Evolutionary conservation across 2,888 invertebrate species (phyloP).

Genomic region (Latheticus oryzae): DNA sequence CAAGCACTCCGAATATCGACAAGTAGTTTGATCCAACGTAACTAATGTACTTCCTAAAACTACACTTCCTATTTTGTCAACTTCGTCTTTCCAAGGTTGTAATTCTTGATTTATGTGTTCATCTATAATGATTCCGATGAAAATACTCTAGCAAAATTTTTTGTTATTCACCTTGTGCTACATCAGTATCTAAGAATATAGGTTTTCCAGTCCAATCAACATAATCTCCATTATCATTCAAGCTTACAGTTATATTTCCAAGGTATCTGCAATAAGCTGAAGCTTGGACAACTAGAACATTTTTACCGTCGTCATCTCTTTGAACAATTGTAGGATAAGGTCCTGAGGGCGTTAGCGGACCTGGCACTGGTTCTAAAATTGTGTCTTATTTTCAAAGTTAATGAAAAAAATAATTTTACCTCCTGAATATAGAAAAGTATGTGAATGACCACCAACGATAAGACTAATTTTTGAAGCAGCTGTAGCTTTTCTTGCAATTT

Average conservation of each 20-base stretch:
- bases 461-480: conserved; percentile 75
- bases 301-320: conserved; percentile 67
- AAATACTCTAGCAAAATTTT: conserved; percentile 1
- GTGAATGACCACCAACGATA: conserved; percentile 87
- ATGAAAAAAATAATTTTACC: conserved; percentile 42
- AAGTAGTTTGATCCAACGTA: conserved; percentile 67
- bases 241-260: conserved; percentile 78
- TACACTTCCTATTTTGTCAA: conserved; percentile 44
- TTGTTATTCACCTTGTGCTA: conserved; percentile 40
- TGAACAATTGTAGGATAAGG: conserved; percentile 78
- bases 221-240: conserved; percentile 76
- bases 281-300: conserved; percentile 79
- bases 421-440: conserved; percentile 81
- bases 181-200: conserved; percentile 72
- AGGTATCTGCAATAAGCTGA: conserved; percentile 80
- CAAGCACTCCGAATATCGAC: conserved; percentile 76
- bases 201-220: conserved; percentile 76
- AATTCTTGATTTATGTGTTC: conserved; percentile 45
- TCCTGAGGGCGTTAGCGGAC: conserved; percentile 69
- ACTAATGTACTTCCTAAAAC: conserved; percentile 50
- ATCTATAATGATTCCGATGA: too few relatives aligned
- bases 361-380: conserved; percentile 56
- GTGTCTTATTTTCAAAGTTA: conserved; percentile 2
- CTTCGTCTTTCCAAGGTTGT: conserved; percentile 46
- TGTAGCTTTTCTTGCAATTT: conserved; percentile 74